Base-by-base conservation (phyloP, 2,797 vertebrate species). In the Sebastes iracundus region DNA sequence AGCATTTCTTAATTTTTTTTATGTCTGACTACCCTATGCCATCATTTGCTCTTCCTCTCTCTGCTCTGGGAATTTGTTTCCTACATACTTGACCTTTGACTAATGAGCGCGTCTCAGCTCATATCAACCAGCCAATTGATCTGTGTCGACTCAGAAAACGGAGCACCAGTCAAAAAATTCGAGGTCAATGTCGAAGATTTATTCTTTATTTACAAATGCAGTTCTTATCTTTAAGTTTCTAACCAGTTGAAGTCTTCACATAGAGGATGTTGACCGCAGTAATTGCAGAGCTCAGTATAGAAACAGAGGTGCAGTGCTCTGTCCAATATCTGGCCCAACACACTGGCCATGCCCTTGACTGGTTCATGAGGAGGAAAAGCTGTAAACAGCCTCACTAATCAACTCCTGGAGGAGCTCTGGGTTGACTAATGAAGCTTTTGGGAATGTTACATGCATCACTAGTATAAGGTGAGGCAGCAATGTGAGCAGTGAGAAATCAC, bases 281-380 rank as follows among this genome's bases (percentile, higher is more conserved):
- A 58, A 55, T 11, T 25, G 28, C 18, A 77, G 38, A 52, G 22
- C 23, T 69, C 20, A 22, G 55, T 72, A 23, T 75, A 33, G 27
- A 16, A 52, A n/a, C 4, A 75, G 9, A 28, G 42, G 1, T 23
- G 33, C 65, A 27, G 71, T 60, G 46, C 22, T 70, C 25, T 67
- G 62, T 64, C 67, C 32, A 25, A 33, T 62, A 82, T 85, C 46
- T 84, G 72, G n/a, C 60, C 60, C 22, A n/a, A 72, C 16, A 42
- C 56, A 68, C n/a, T 33, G 62, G 25, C 52, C 20, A 6, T 79
- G 56, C 14, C 72, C 77, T 85, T 68, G 79, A 55, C 68, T 64
- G 49, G 61, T 81, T 90, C 85, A 87, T 84, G 80, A 85, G 67
- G 63, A 68, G 72, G 59, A 76, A 82, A 71, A 33, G 60, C 38